Evolutionary conservation across 2,888 invertebrate species (phyloP), one percentile per base, ranked within the genome.

Genomic region (Tetheella fluctuosa): DNA sequence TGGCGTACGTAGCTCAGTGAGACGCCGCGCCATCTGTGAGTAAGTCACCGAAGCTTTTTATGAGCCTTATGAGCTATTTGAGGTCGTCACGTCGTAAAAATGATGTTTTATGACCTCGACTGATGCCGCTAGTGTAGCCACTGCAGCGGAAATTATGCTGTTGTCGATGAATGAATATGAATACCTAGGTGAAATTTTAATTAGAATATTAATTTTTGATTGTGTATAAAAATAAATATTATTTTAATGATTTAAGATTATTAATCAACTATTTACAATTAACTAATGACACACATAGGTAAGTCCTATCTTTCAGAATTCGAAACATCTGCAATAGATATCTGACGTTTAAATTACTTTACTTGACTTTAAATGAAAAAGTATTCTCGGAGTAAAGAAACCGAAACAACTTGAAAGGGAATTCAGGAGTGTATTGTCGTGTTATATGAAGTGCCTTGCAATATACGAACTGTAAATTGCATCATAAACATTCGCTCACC

Each of bases 101-200:
- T 79, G 80, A 86, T 88, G 84, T 81, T 91, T 91, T 90, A 91
- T 85, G 84, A 74, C 70, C 73, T 83, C 88, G 84, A 79, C 73
- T 81, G 92, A 90, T 88, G 92, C 81, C 92, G 92, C 92, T 90
- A 91, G 86, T 87, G 84, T 85, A 81, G 88, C 84, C n/a, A 74
- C 63, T 81, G 80, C 78, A 68, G 78, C 71, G 66, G n/a, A 70
- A 64, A 68, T 62, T 59, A 23, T 65, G 57, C 52, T 39, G 6
- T 34, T 39, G n/a, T 39, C n/a, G 39, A 39, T 39, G 39, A 39
- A 62, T 23, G 53, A 65, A 60, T 59, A 61, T 60, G 52, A 30
- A 30, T 7, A 30, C 6, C n/a, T n/a, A n/a, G n/a, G 30, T 7
- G 1, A 30, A 30, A 8, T 7, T 30, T 7, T 7, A 10, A 30